A percentile compares a stretch with the other conserved stretches of the same genome.
Evolutionary conservation across 2,888 invertebrate species (phyloP).

Genomic region (Quadriops clusia): DNA sequence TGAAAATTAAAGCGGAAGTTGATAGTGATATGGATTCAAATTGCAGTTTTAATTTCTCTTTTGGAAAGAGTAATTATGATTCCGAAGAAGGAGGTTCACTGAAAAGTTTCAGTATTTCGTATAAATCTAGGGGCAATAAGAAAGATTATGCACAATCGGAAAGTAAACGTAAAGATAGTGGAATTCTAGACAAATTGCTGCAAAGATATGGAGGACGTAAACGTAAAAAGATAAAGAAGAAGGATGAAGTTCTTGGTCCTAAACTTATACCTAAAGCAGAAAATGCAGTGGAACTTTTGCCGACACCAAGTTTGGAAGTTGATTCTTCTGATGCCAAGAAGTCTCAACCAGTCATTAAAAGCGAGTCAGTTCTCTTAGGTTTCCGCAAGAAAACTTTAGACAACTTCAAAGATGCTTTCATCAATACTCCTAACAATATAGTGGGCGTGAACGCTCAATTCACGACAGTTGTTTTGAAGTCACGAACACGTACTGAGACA

Average conservation of each 20-base stretch:
- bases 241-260: constrained; percentile 43
- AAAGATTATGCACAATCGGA: too few relatives aligned
- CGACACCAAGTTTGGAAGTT: constrained; percentile 51
- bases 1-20: constrained; percentile 34
- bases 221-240: constrained; percentile 42
- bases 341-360: constrained; percentile 33
- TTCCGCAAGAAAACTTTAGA: constrained; percentile 59
- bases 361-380: constrained; percentile 49
- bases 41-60: constrained; percentile 46
- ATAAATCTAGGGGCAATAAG: constrained; percentile 18
- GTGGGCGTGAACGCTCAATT: constrained; percentile 50
- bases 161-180: constrained; percentile 38
- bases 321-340: constrained; percentile 32
- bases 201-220: constrained; percentile 52
- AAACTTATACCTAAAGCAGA: constrained; percentile 47
- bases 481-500: constrained; percentile 65
- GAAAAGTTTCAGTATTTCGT: constrained; percentile 45
- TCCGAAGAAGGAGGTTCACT: constrained; percentile 55
- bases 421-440: constrained; percentile 47
- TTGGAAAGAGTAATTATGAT: constrained; percentile 47
- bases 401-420: constrained; percentile 54
- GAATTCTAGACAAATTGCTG: constrained; percentile 54
- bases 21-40: constrained; percentile 59
- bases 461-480: constrained; percentile 58
- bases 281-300: constrained; percentile 44